Conservation (phyloP, 2,888 invertebrate genomes). For the Microctonus hyperodae region DNA sequence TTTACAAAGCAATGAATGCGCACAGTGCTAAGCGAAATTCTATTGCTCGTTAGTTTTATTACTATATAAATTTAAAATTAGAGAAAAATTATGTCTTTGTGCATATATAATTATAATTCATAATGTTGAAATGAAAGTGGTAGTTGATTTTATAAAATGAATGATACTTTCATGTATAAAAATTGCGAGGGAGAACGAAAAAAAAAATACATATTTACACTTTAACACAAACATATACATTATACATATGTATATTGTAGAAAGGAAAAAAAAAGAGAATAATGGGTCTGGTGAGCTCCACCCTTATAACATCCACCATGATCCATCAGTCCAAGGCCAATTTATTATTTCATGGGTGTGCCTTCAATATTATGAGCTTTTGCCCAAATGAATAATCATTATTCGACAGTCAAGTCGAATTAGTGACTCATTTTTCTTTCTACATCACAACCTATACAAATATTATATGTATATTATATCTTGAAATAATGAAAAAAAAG, state of each 20-base stretch:
- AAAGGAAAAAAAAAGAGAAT: not conserved
- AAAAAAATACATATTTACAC: too few relatives aligned
- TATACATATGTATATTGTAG: too few relatives aligned
- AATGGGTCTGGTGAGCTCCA: not conserved
- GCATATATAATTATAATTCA: not conserved
- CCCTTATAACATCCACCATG: conserved; percentile 5
- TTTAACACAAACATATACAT: too few relatives aligned
- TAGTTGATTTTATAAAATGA: not conserved
- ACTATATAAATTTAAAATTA: too few relatives aligned
- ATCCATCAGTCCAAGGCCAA: conserved; percentile 11
- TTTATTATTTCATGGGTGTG: not conserved
- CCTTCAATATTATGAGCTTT: not conserved
- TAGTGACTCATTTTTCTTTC: not conserved
- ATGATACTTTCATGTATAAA: not conserved
- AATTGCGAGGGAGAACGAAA: not conserved
- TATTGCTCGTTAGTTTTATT: too few relatives aligned
- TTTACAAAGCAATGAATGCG: not conserved
- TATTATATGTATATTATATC: too few relatives aligned
- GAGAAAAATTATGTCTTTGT: not conserved
- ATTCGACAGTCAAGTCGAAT: not conserved
- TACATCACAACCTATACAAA: conserved; percentile 2
- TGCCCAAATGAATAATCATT: not conserved
- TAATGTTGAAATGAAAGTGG: not conserved
- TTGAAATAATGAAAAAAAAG: not conserved
- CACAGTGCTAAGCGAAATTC: not conserved